Evolutionary conservation across 2,797 vertebrate genomes (phyloP), one percentile per base, ranked within the genome.

Genomic region (Okamejei kenojei): DNA sequence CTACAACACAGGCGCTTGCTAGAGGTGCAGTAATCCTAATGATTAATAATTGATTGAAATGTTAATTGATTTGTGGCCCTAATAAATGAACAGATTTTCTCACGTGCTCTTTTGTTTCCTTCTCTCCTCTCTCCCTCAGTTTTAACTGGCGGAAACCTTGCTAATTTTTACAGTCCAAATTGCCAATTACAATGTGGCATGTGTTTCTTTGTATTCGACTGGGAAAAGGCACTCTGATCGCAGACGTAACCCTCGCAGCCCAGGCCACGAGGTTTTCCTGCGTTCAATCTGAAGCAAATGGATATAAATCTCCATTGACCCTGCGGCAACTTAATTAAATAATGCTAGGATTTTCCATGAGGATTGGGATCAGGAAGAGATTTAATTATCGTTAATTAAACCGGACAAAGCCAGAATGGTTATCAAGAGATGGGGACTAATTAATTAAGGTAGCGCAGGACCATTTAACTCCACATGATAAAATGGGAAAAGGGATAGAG

Each of bases 11-110:
- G 86, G 80, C 93, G 94, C 95, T 95, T 94, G 94, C 95, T 95
- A 96, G 95, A 96, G 96, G 96, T 96, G 96, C 96, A 95, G 90
- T 95, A 96, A 95, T 95, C 95, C 96, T 96, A 96, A 96, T 96
- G 96, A 97, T 97, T 97, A 96, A 96, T 96, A 95, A 95, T 95
- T 97, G 97, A 97, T 97, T 97, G 96, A 95, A 94, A 95, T 94
- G 96, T 95, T 96, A 96, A 97, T 96, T 96, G 96, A 96, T 96
- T 96, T 96, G 95, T 96, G 96, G 96, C 95, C 95, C 95, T 95
- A 96, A 97, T 96, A 95, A 97, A 96, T 95, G 95, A 95, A 95
- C 94, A 96, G 95, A 96, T 95, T 95, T 95, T 94, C 95, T 94
- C 94, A 95, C 94, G 94, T 94, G 71, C 95, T 95, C 93, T 91